phyloP scores from a whole-genome alignment of 1,140 invertebrate genomes.

The Euwallacea similis region DNA sequence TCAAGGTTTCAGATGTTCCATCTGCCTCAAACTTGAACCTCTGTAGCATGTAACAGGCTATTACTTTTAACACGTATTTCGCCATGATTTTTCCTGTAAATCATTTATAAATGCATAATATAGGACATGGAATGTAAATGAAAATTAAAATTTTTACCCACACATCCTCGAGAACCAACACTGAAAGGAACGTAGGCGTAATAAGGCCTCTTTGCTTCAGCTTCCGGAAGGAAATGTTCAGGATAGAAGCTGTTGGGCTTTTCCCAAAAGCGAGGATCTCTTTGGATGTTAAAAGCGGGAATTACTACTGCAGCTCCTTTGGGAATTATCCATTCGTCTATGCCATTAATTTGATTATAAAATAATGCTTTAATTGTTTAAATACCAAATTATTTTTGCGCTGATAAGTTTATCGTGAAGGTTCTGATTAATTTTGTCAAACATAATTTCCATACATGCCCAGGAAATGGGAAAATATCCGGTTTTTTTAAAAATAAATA shows the following conservation, averaged over 20 bases:
- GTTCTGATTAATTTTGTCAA: no score
- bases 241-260: conserved; percentile 77
- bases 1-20: conserved; percentile 36
- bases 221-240: conserved; percentile 72
- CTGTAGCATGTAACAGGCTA: conserved; percentile 33
- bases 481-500: no score
- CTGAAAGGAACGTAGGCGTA: conserved; percentile 76
- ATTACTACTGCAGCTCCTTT: conserved; percentile 31
- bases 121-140: neutral
- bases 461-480: no score
- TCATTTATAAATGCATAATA: no score
- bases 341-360: conserved; percentile 17
- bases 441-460: no score
- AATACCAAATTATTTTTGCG: no score
- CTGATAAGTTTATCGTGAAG: no score
- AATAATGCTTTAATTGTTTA: no score
- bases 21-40: conserved; percentile 37
- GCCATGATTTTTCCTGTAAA: conserved; percentile 19
- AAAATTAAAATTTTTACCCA: conserved; percentile 47
- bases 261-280: conserved; percentile 63
- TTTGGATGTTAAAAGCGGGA: conserved; percentile 33
- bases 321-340: conserved; percentile 37
- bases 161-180: conserved; percentile 74
- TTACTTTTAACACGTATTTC: conserved; percentile 28
- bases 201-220: conserved; percentile 61